These are phyloP conservation scores for Plectropomus leopardus DNA, from an alignment of 2,113 vertebrate genomes.

Conservation along the genomic window DNA sequence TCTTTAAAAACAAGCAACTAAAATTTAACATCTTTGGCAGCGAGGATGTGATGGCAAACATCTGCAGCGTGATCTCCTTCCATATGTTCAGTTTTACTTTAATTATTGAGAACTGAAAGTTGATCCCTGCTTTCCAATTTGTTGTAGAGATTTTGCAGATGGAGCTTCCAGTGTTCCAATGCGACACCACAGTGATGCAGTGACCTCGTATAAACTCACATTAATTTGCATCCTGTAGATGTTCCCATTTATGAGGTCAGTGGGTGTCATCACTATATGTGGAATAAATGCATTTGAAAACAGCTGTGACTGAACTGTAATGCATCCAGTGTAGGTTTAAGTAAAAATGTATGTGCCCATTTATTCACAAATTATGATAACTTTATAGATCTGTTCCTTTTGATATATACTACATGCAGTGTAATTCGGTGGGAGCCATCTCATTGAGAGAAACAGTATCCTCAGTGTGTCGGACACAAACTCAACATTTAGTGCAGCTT, in stretches of 20 bases:
- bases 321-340: background rate
- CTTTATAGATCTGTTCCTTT: background rate
- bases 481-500: background rate
- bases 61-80: background rate
- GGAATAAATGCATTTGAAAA: background rate
- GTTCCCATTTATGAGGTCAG: background rate
- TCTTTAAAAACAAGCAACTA: background rate
- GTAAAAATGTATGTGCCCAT: background rate
- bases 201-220: background rate
- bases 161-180: background rate
- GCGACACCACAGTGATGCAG: background rate
- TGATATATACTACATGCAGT: background rate
- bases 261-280: background rate
- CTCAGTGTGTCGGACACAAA: background rate
- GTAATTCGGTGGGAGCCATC: background rate
- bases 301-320: constrained; percentile 2
- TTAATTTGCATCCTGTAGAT: background rate
- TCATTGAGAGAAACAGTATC: background rate
- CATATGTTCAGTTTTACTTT: background rate
- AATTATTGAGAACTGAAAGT: background rate
- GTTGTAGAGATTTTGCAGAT: background rate
- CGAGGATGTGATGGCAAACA: background rate
- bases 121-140: background rate
- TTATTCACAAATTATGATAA: background rate
- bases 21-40: background rate